Conservation (phyloP, 2,888 invertebrate genomes). For the Caenorhabditis drosophilae region DNA sequence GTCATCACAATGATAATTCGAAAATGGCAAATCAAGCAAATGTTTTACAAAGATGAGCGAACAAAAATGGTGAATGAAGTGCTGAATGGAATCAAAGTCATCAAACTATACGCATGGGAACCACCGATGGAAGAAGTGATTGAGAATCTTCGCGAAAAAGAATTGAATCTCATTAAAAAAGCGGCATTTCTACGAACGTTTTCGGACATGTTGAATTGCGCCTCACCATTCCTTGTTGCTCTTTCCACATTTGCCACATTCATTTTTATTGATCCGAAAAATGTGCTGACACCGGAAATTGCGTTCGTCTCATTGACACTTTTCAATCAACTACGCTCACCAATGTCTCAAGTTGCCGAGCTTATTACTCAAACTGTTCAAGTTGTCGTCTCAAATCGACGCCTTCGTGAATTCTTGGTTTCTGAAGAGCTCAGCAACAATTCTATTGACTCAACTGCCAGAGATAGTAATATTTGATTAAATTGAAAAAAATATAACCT, state of each 20-base stretch:
- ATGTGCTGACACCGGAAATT: slow-evolving; percentile 73
- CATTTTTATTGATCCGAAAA: slow-evolving; percentile 57
- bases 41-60: slow-evolving; percentile 90
- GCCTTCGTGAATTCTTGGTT: slow-evolving; percentile 64
- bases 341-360: slow-evolving; percentile 84
- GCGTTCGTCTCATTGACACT: slow-evolving; percentile 96
- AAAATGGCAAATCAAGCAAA: slow-evolving; percentile 74
- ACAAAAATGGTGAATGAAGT: slow-evolving; percentile 93
- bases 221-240: slow-evolving; percentile 67
- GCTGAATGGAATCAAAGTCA: slow-evolving; percentile 83
- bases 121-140: slow-evolving; percentile 67
- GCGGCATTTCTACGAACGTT: slow-evolving; percentile 65
- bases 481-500: slow-evolving; percentile 7
- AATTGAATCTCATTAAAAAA: slow-evolving; percentile 57
- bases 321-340: slow-evolving; percentile 95
- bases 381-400: slow-evolving; percentile 61
- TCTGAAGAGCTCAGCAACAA: slow-evolving; percentile 47
- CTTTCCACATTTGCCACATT: slow-evolving; percentile 67
- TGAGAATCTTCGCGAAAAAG: slow-evolving; percentile 59
- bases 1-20: slow-evolving; percentile 64
- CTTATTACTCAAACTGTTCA: slow-evolving; percentile 68
- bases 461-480: slow-evolving; percentile 44
- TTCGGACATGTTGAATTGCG: slow-evolving; percentile 66
- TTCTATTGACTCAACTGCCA: slow-evolving; percentile 33
- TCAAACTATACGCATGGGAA: slow-evolving; percentile 74